Evolutionary conservation across 2,113 vertebrate species (phyloP).

Genomic region (Tychaedon coryphoeus): DNA sequence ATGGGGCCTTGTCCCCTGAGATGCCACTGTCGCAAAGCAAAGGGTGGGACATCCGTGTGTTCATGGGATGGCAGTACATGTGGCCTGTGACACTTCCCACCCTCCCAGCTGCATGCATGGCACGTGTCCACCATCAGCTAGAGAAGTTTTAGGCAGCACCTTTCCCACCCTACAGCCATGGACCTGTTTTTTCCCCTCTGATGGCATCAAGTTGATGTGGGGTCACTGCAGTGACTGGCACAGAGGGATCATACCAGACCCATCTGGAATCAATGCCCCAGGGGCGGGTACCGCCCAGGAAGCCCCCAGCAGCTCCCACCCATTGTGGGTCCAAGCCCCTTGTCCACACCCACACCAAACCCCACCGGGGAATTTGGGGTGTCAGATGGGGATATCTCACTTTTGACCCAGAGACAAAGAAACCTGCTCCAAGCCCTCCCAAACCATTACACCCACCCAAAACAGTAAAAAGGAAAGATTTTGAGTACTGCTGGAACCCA

Average conservation of each 20-base stretch:
- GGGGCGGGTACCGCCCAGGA: no score
- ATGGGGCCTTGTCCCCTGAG: not conserved
- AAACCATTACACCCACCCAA: not conserved
- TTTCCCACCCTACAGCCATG: fast-evolving
- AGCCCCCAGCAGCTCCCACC: not conserved
- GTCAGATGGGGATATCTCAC: not conserved
- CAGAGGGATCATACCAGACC: not conserved
- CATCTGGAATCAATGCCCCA: not conserved
- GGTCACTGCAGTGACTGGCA: not conserved
- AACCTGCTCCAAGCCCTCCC: not conserved
- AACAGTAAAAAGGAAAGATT: not conserved
- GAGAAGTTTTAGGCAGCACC: not conserved
- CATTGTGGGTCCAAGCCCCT: not conserved
- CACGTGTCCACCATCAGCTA: fast-evolving
- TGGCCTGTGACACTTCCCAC: not conserved
- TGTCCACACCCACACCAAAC: not conserved
- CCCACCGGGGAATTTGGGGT: not conserved
- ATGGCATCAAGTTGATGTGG: fast-evolving
- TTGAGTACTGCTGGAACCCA: not conserved
- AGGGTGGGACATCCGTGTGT: fast-evolving
- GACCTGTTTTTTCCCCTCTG: no score
- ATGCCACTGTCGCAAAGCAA: fast-evolving
- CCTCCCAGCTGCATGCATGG: fast-evolving
- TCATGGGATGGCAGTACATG: not conserved
- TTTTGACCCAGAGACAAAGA: not conserved